Conservation (phyloP, 2,113 vertebrate species). For the Gallinago media region DNA sequence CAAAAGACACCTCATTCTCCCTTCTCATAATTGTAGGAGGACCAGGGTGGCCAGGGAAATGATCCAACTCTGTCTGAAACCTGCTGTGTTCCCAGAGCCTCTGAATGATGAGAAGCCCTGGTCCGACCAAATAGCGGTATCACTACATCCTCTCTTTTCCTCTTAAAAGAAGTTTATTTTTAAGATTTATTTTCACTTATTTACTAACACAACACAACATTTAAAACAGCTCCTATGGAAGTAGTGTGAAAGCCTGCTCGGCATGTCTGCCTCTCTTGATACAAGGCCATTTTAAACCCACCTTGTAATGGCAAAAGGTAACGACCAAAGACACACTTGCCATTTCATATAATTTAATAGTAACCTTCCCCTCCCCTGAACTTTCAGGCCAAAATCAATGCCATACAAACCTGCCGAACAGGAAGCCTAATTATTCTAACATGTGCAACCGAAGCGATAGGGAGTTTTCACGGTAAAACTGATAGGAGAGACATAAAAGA, state of each 20-base stretch:
- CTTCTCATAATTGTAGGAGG: not conserved
- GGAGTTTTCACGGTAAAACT: conserved; percentile 51
- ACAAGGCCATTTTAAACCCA: not conserved
- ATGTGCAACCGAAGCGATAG: conserved; percentile 27
- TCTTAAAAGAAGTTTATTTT: not conserved
- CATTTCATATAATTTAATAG: not conserved
- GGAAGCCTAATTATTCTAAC: conserved; percentile 46
- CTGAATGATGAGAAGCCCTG: not conserved
- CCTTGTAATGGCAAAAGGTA: not conserved
- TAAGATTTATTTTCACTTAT: not conserved
- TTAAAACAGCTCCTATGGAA: not conserved
- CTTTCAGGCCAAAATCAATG: conserved; percentile 31
- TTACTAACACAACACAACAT: not conserved
- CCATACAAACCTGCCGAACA: conserved; percentile 10
- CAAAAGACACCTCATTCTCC: not conserved
- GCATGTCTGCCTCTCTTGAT: not conserved
- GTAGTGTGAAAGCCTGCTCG: not conserved
- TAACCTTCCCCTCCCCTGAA: not conserved
- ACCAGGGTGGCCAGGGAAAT: not conserved
- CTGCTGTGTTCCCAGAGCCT: not conserved
- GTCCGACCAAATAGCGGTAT: not conserved
- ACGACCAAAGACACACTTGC: not conserved
- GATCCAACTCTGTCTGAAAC: not conserved
- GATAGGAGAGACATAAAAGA: conserved; percentile 55
- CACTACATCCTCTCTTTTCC: not conserved